Percentiles rank a stretch among this genome's conserved stretches.
Evolutionary conservation across 2,888 invertebrate genomes (phyloP).

Genomic region (Stenodera caucasica): DNA sequence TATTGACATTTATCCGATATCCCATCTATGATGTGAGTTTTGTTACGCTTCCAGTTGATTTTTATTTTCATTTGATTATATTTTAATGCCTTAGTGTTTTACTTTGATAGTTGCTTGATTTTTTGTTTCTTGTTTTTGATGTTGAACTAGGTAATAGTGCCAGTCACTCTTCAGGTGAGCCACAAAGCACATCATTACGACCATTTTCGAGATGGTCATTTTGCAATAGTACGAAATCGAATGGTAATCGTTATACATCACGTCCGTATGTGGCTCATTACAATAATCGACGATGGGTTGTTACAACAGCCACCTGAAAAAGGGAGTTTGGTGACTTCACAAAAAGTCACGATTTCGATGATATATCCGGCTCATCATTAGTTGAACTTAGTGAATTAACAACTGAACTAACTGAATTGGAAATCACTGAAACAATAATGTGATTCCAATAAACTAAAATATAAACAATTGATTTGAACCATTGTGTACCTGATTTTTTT

Average conservation of each 20-base stretch:
- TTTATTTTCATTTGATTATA: neutral
- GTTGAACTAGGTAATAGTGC: slow-evolving; percentile 48
- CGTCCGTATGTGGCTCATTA: slow-evolving; percentile 45
- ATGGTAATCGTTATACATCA: slow-evolving; percentile 29
- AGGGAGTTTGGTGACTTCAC: slow-evolving; percentile 30
- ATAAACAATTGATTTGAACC: neutral
- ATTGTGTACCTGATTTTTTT: neutral
- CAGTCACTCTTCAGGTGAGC: slow-evolving; percentile 53
- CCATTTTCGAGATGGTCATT: slow-evolving; percentile 51
- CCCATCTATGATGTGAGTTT: too few species aligned
- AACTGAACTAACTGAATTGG: slow-evolving; percentile 43
- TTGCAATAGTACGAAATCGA: slow-evolving; percentile 42
- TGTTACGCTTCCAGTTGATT: too few species aligned
- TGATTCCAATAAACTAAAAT: slow-evolving; percentile 12
- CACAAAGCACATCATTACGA: slow-evolving; percentile 50
- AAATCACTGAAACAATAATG: slow-evolving; percentile 42
- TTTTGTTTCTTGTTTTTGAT: neutral
- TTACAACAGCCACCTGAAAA: slow-evolving; percentile 52
- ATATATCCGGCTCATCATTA: slow-evolving; percentile 45
- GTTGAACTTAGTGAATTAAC: slow-evolving; percentile 44
- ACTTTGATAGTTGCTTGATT: neutral
- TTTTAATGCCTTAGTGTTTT: neutral
- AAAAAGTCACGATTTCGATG: slow-evolving; percentile 29
- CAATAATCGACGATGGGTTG: slow-evolving; percentile 48
- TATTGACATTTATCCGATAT: too few species aligned